These are phyloP conservation scores for Rugalucina vietnamica DNA, from an alignment of 2,888 invertebrate species.

Conservation along the genomic window DNA sequence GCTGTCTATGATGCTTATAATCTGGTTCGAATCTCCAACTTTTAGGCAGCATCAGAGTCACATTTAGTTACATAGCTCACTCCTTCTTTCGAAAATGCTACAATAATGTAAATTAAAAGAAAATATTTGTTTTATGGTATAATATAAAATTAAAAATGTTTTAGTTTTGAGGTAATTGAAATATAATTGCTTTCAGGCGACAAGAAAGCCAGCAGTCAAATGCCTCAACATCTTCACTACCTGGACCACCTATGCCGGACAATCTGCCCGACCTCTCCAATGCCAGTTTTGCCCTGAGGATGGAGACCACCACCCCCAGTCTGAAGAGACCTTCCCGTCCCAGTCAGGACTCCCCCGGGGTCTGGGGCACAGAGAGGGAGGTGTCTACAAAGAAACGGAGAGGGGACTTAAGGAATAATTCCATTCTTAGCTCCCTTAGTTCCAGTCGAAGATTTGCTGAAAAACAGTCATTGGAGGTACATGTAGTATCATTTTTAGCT, in stretches of 20 bases:
- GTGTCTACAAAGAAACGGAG: constrained; percentile 47
- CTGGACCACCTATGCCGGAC: constrained; percentile 67
- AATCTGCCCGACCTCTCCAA: constrained; percentile 71
- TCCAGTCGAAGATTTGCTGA: constrained; percentile 61
- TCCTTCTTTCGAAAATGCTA: too few relatives aligned
- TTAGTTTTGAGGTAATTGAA: too few relatives aligned
- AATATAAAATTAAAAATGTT: too few relatives aligned
- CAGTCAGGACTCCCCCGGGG: constrained; percentile 54
- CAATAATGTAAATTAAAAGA: too few relatives aligned
- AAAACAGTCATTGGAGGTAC: constrained; percentile 11
- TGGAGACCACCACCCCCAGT: constrained; percentile 63
- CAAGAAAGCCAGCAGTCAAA: constrained; percentile 77
- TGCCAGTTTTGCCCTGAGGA: constrained; percentile 63
- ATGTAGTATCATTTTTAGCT: neutral
- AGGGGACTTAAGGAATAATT: constrained; percentile 64
- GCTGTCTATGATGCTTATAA: too few relatives aligned
- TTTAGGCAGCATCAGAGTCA: too few relatives aligned
- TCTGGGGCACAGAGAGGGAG: constrained; percentile 30
- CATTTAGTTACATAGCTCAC: too few relatives aligned
- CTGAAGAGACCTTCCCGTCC: constrained; percentile 46
- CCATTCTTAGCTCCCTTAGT: constrained; percentile 73
- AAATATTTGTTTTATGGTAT: too few relatives aligned
- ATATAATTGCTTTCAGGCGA: constrained; percentile 68
- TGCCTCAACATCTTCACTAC: constrained; percentile 74
- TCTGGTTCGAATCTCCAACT: too few relatives aligned